Conservation (phyloP, 2,888 invertebrate genomes). For the Branchipolynoe longqiensis region DNA sequence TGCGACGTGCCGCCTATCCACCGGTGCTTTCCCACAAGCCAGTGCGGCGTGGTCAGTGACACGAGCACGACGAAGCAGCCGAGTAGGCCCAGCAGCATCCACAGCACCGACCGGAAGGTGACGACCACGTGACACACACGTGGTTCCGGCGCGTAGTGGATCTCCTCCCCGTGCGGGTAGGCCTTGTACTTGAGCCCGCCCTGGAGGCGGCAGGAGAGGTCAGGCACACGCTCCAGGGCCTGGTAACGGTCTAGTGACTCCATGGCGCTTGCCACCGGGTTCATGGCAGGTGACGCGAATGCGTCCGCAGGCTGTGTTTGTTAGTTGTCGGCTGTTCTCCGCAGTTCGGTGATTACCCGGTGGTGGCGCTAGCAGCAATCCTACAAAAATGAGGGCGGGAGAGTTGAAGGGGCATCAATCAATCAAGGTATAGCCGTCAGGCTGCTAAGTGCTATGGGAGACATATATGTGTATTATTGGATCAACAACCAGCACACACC, state of each 20-base stretch:
- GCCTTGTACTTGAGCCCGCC: conserved; percentile 59
- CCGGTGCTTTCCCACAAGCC: conserved; percentile 85
- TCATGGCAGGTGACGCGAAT: no score
- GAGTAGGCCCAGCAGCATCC: conserved; percentile 89
- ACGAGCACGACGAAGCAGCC: conserved; percentile 89
- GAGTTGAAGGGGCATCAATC: no score
- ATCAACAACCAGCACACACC: no score
- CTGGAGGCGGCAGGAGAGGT: conserved; percentile 11
- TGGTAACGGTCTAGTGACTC: conserved; percentile 43
- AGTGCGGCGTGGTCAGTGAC: conserved; percentile 90
- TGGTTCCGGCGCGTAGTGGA: conserved; percentile 40
- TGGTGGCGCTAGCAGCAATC: no score
- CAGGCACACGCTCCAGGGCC: conserved; percentile 43
- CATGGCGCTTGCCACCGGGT: conserved; percentile 21
- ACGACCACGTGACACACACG: conserved; percentile 60
- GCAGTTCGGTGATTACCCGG: no score
- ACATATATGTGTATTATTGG: no score
- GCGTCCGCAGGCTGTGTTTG: no score
- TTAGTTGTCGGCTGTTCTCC: no score
- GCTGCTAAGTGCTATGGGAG: no score
- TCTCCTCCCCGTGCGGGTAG: conserved; percentile 53
- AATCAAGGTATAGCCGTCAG: no score
- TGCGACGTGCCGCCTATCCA: conserved; percentile 66
- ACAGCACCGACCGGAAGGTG: conserved; percentile 86
- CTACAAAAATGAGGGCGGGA: no score